Conservation (phyloP, 2,888 invertebrate species). For the Meiosimyza platycephala region DNA sequence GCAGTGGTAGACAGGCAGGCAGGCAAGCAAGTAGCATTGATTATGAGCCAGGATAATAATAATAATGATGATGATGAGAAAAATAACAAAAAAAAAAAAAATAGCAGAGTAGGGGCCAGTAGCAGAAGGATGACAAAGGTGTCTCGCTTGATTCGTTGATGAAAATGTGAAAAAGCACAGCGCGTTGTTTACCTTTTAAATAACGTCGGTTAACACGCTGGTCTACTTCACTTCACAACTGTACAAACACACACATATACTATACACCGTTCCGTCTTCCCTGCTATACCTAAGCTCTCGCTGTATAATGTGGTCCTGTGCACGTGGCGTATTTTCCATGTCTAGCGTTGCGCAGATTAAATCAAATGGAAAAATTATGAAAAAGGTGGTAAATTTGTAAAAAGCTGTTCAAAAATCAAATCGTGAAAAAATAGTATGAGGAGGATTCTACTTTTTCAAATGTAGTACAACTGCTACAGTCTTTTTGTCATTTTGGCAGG, state of each 20-base stretch:
- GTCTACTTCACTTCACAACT: constrained; percentile 3
- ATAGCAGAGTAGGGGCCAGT: too few species aligned
- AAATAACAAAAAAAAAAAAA: neutral
- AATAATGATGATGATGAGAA: constrained; percentile 31
- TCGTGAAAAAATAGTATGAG: neutral
- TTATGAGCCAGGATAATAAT: constrained; percentile 57
- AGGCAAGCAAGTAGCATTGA: constrained; percentile 47
- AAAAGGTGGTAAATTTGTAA: constrained; percentile 61
- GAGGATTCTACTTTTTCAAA: neutral
- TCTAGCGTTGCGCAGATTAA: constrained; percentile 54
- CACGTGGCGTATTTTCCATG: constrained; percentile 24
- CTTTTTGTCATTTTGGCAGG: too few species aligned
- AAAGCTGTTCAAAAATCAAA: constrained; percentile 22
- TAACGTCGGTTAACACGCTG: neutral
- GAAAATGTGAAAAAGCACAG: constrained; percentile 36
- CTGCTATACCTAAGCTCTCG: neutral
- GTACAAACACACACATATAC: neutral
- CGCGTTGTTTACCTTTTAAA: too few species aligned
- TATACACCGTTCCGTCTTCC: neutral
- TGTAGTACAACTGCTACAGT: too few species aligned
- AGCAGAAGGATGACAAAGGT: constrained; percentile 39
- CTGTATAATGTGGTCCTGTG: neutral
- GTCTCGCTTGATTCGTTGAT: constrained; percentile 44
- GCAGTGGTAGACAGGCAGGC: too few species aligned
- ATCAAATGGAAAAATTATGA: constrained; percentile 63